Conservation (phyloP, 2,888 invertebrate genomes). For the Athalia rosae region DNA sequence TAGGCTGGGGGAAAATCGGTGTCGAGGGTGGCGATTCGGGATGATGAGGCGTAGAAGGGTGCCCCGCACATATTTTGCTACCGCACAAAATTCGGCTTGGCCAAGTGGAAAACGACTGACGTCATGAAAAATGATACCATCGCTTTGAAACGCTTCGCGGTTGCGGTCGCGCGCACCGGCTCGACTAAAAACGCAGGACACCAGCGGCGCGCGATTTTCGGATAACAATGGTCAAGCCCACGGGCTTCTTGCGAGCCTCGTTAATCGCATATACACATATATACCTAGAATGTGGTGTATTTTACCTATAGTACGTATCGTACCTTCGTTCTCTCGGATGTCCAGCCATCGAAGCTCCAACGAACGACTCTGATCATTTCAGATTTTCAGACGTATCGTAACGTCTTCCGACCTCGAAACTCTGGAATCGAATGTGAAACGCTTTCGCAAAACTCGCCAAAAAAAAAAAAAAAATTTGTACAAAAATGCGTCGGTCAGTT, state of each 20-base stretch:
- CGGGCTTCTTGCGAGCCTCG: constrained; percentile 24
- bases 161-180: not conserved
- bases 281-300: no score
- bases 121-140: constrained; percentile 61
- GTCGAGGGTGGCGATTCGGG: not conserved
- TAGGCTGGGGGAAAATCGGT: not conserved
- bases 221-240: not conserved
- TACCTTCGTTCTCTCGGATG: no score
- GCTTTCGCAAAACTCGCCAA: not conserved
- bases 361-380: no score
- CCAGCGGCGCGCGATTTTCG: not conserved
- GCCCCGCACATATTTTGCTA: constrained; percentile 51
- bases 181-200: not conserved
- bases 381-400: not conserved
- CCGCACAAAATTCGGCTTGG: constrained; percentile 52
- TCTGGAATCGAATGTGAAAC: not conserved
- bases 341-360: no score
- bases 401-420: not conserved
- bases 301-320: no score
- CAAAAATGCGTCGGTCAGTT: no score
- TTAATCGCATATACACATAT: constrained; percentile 8
- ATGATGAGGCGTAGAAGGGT: not conserved
- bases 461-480: no score
- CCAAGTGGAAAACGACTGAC: constrained; percentile 62
- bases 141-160: constrained; percentile 53